Evolutionary conservation across 2,888 invertebrate species (phyloP), one percentile per base, ranked within the genome.

Genomic region (Eristalinus sepulchralis): DNA sequence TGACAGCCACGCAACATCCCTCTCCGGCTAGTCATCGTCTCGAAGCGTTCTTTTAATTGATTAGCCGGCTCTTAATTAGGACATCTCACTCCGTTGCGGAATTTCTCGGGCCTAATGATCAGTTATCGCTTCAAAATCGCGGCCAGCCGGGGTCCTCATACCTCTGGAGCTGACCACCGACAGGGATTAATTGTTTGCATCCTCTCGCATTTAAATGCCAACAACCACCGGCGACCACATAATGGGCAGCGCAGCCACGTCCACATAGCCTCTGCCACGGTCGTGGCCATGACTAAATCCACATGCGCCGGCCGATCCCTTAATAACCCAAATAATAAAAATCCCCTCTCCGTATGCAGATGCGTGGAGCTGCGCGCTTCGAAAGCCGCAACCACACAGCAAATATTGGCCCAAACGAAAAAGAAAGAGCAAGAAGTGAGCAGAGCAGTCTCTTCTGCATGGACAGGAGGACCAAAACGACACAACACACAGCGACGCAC

Each of bases 111-210:
- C 64, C 77, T 85, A 85, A 85, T 82, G 85, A 85, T 82, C 59
- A 77, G 77, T 68, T 85, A 82, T 82, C 85, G 72, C 72, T 77
- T 77, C 20, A 64, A 73, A 77, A 82, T 85, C 85, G 73, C 72
- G 64, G 57, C 77, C 53, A 34, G 62, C 71, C 57, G 24, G 10
- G 64, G n/a, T 60, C 63, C 33, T 36, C 20, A 22, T 34, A 36
- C 34, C 59, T 63, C 17, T 20, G 20, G 10, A 31, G 72, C 62
- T 83, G 77, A 81, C 81, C 77, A 85, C 81, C 82, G 85, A 85
- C 85, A 85, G 73, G 86, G 86, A 86, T 86, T 86, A 86, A 86
- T 86, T 86, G 83, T 83, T 86, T 79, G 78, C 83, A 86, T 83
- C 83, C 86, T 86, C 78, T 73, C 82, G 31, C 78, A 83, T 86